phyloP scores from a whole-genome alignment of 2,797 vertebrate genomes.

The Hyperoplus immaculatus region DNA sequence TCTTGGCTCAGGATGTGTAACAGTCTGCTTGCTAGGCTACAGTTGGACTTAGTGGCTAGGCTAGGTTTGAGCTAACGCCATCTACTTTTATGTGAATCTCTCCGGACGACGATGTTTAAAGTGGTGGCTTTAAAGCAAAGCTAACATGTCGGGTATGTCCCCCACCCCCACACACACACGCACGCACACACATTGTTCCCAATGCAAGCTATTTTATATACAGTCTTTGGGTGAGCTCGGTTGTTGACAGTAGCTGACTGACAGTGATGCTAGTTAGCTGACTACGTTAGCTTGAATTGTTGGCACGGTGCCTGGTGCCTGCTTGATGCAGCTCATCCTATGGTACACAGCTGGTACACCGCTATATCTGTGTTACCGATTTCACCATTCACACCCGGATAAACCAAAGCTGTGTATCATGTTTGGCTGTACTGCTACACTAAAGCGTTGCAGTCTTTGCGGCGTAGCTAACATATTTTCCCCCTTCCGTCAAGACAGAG shows the following conservation, averaged over 20 bases:
- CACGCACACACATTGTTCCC: too few relatives aligned
- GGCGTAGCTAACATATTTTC: slow-evolving; percentile 24
- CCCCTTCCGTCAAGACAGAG: slow-evolving; percentile 50
- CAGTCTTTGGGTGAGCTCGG: slow-evolving; percentile 12
- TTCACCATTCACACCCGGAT: fast-evolving
- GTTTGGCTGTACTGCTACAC: not conserved
- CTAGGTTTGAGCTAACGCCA: not conserved
- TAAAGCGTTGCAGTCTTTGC: slow-evolving; percentile 49
- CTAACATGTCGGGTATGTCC: not conserved
- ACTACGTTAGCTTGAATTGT: slow-evolving; percentile 54
- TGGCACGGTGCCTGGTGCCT: slow-evolving; percentile 61
- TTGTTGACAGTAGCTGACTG: slow-evolving; percentile 48
- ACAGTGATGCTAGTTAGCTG: slow-evolving; percentile 49
- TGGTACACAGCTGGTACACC: slow-evolving; percentile 25
- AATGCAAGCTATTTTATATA: too few relatives aligned
- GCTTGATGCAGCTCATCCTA: slow-evolving; percentile 62
- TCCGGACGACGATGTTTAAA: not conserved
- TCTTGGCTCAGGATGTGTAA: slow-evolving; percentile 19
- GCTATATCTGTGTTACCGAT: not conserved
- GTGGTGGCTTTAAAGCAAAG: not conserved
- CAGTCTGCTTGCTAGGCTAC: slow-evolving; percentile 36
- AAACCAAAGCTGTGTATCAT: not conserved
- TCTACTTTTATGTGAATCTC: not conserved
- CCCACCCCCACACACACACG: too few relatives aligned
- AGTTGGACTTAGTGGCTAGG: slow-evolving; percentile 14